Conservation (phyloP, 2,888 invertebrate species). For the Therioaphis trifolii region DNA sequence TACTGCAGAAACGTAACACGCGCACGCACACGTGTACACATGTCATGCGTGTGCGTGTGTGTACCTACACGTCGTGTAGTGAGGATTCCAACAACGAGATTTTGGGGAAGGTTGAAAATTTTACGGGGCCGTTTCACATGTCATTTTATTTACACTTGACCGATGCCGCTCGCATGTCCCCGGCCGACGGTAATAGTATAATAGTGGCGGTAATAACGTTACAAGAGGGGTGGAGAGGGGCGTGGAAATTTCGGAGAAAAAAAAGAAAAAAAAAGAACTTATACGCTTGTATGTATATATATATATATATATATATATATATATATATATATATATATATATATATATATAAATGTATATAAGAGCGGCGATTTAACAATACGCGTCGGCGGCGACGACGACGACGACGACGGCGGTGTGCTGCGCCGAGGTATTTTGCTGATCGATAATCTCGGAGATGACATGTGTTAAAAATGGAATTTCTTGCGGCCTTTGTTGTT, state of each 20-base stretch:
- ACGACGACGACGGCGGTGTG: no score
- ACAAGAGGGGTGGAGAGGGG: not conserved
- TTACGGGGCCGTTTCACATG: conserved; percentile 56
- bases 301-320: not conserved
- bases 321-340: not conserved
- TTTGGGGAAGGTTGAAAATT: conserved; percentile 37
- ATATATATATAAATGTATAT: not conserved
- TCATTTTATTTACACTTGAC: conserved; percentile 63
- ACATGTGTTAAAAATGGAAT: conserved; percentile 61
- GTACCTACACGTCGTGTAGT: no score
- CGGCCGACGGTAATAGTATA: conserved; percentile 18
- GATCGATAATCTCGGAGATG: conserved; percentile 61
- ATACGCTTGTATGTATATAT: not conserved
- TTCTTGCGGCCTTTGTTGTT: conserved; percentile 37
- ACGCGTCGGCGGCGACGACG: not conserved
- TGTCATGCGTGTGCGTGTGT: not conserved
- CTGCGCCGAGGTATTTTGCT: conserved; percentile 9
- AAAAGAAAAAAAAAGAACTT: not conserved
- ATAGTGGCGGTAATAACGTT: conserved; percentile 33
- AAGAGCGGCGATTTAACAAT: conserved; percentile 20
- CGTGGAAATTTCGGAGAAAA: not conserved
- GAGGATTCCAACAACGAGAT: conserved; percentile 44
- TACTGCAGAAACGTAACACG: not conserved
- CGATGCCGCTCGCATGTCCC: conserved; percentile 56
- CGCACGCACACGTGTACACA: not conserved